Conservation (phyloP, 2,888 invertebrate genomes). For the Tachystola acroxantha region DNA sequence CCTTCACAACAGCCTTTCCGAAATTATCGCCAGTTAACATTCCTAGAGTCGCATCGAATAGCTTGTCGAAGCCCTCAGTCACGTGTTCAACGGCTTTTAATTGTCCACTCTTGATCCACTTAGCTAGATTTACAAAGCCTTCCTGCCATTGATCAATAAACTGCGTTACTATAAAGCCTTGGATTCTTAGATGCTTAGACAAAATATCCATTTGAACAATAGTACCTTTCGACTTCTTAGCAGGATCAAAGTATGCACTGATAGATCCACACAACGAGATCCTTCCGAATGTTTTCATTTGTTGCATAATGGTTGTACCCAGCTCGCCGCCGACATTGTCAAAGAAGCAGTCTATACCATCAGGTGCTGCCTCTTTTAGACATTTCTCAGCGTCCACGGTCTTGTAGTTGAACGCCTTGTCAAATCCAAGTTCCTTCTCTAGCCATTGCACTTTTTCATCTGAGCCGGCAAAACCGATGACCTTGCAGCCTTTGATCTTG, state of each 20-base stretch:
- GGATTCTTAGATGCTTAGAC: conserved; percentile 77
- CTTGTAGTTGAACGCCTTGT: conserved; percentile 86
- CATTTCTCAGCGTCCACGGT: conserved; percentile 71
- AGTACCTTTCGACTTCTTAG: conserved; percentile 37
- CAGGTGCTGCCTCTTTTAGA: conserved; percentile 81
- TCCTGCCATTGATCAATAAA: conserved; percentile 77
- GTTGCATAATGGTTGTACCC: conserved; percentile 73
- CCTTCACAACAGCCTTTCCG: conserved; percentile 67
- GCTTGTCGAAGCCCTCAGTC: conserved; percentile 81
- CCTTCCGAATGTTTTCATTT: conserved; percentile 71
- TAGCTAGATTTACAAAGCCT: conserved; percentile 74
- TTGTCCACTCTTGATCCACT: conserved; percentile 82
- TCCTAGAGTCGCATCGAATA: conserved; percentile 79
- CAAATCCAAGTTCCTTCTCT: no score
- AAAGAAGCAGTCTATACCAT: conserved; percentile 86
- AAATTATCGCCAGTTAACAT: conserved; percentile 77
- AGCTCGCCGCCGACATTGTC: conserved; percentile 86
- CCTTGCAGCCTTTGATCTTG: no score
- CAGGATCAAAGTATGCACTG: conserved; percentile 37
- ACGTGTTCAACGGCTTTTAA: conserved; percentile 78
- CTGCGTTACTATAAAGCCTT: conserved; percentile 73
- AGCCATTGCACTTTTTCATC: no score
- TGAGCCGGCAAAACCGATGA: no score
- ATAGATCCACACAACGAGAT: conserved; percentile 47
- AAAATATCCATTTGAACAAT: conserved; percentile 77